Percentiles rank a stretch among this genome's conserved stretches.
Evolutionary conservation across 1,140 invertebrate species (phyloP).

Genomic region (Papilio glaucus): DNA sequence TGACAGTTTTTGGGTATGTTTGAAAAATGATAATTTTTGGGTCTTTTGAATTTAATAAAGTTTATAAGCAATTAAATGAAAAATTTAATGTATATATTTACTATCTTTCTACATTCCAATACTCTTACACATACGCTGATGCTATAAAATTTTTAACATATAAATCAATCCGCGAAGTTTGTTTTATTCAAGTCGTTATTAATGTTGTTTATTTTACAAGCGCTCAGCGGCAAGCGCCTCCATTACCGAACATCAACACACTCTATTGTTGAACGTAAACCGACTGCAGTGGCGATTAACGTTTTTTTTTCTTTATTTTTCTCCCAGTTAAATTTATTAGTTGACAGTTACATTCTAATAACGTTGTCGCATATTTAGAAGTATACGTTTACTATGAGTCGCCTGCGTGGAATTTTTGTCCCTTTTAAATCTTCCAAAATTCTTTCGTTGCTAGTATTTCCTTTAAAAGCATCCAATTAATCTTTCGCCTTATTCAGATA

Average conservation of each 20-base stretch:
- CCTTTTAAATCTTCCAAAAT: background rate
- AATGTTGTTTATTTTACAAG: constrained; percentile 21
- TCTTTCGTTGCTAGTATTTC: background rate
- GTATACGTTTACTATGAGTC: constrained; percentile 1
- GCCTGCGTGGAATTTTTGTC: constrained; percentile 6
- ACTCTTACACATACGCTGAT: background rate
- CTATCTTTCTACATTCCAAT: too few relatives aligned
- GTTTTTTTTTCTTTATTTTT: constrained; percentile 15
- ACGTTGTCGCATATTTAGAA: constrained; percentile 12
- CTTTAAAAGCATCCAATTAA: constrained; percentile 3
- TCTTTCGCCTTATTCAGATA: background rate
- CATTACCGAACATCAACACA: constrained; percentile 22
- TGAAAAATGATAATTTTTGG: too few relatives aligned
- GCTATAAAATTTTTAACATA: constrained; percentile 1
- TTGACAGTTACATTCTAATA: constrained; percentile 19
- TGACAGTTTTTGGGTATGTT: too few relatives aligned
- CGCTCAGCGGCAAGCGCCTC: constrained; percentile 9
- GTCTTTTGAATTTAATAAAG: too few relatives aligned
- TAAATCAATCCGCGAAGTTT: constrained; percentile 23
- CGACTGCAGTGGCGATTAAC: background rate
- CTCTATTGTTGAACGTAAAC: constrained; percentile 22
- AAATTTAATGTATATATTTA: too few relatives aligned
- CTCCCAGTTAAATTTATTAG: constrained; percentile 7
- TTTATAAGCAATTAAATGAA: too few relatives aligned
- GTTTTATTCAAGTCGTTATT: constrained; percentile 16